Evolutionary conservation across 2,888 invertebrate genomes (phyloP).

Genomic region (Priocnemis perturbator): DNA sequence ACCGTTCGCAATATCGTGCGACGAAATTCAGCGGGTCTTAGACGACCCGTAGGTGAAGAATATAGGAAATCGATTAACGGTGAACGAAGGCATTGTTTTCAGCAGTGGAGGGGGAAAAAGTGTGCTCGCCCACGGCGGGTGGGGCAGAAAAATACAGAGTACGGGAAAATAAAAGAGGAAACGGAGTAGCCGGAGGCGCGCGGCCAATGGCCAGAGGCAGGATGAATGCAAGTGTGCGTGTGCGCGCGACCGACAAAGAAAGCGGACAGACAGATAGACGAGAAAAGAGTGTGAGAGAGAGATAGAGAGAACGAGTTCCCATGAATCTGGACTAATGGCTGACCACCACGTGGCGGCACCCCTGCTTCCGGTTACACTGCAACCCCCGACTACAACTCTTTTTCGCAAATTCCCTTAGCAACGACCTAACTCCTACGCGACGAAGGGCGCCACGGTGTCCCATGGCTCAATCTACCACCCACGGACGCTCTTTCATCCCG

Average conservation of each 20-base stretch:
- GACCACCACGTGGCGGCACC: conserved; percentile 34
- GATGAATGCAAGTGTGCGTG: too few species aligned
- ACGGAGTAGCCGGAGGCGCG: too few species aligned
- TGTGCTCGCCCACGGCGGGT: not conserved
- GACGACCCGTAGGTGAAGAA: too few species aligned
- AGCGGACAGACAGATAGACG: not conserved
- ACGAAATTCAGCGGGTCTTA: too few species aligned
- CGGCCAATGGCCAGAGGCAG: too few species aligned
- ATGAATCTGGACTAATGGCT: conserved; percentile 54
- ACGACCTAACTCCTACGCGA: conserved; percentile 48
- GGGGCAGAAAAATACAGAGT: not conserved
- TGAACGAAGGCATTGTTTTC: too few species aligned
- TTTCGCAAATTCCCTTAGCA: conserved; percentile 48
- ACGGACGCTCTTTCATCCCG: not conserved
- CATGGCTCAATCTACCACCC: conserved; percentile 42
- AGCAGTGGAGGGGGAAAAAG: not conserved
- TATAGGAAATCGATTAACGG: too few species aligned
- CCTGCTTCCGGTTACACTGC: conserved; percentile 38
- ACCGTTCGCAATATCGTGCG: too few species aligned
- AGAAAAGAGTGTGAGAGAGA: not conserved
- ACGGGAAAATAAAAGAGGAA: not conserved
- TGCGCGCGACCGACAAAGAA: not conserved
- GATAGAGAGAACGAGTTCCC: conserved; percentile 11
- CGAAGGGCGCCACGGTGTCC: conserved; percentile 61
- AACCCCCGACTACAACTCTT: conserved; percentile 31